These are phyloP conservation scores for Eospalax fontanierii DNA, from an alignment of 2,797 vertebrate genomes.

Conservation along the genomic window DNA sequence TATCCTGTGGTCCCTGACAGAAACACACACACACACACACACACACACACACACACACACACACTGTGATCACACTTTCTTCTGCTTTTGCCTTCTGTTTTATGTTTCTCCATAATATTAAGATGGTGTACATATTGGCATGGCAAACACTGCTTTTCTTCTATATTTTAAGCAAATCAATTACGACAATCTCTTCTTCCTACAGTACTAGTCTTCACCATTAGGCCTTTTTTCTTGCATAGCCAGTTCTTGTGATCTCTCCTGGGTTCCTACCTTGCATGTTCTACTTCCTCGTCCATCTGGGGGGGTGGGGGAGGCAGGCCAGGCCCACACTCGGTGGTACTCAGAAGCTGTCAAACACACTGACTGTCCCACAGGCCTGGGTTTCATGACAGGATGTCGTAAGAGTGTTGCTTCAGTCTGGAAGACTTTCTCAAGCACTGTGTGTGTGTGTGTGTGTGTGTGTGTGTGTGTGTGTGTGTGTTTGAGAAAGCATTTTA, in stretches of 20 bases:
- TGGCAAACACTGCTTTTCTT: neutral
- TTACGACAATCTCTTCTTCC: neutral
- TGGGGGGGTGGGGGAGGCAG: neutral
- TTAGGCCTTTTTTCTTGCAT: neutral
- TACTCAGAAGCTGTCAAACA: neutral
- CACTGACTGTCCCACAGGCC: neutral
- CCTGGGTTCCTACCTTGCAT: neutral
- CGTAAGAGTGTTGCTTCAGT: too few relatives aligned
- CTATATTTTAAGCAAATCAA: neutral
- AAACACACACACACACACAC: neutral
- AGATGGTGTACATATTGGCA: neutral
- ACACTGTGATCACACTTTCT: neutral
- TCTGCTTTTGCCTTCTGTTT: neutral
- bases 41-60: neutral
- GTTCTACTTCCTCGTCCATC: neutral
- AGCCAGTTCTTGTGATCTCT: neutral
- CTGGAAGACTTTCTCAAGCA: neutral
- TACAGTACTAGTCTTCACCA: neutral
- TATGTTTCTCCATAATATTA: neutral
- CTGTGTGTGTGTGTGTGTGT: neutral
- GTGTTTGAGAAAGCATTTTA: conserved; percentile 48
- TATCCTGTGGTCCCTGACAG: neutral
- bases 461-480: neutral
- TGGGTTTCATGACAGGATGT: neutral
- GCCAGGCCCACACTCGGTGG: neutral